Percentiles rank a stretch among this genome's conserved stretches.
These are phyloP conservation scores for Zaprionus lineosus DNA, from an alignment of 2,888 invertebrate species.

Conservation along the genomic window DNA sequence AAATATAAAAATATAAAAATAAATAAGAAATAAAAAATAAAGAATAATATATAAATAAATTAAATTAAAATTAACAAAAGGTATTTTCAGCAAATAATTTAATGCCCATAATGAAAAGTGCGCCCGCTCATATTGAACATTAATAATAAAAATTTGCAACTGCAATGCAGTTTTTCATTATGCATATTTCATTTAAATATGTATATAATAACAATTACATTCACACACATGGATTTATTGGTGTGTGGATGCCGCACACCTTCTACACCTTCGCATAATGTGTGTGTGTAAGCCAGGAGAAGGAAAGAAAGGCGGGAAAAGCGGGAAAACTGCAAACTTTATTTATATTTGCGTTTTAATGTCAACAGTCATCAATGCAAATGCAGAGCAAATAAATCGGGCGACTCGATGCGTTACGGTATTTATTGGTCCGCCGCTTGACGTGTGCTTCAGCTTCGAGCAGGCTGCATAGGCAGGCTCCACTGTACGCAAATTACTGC, in stretches of 20 bases:
- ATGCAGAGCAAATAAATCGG: slow-evolving; percentile 56
- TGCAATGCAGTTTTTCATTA: slow-evolving; percentile 42
- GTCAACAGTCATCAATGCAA: slow-evolving; percentile 77
- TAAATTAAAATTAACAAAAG: slow-evolving; percentile 73
- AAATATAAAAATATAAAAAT: slow-evolving; percentile 15
- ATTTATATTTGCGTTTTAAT: slow-evolving; percentile 63
- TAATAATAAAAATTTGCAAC: slow-evolving; percentile 58
- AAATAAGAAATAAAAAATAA: background rate
- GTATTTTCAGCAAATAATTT: slow-evolving; percentile 62
- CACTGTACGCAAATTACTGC: no score
- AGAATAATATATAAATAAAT: slow-evolving; percentile 36
- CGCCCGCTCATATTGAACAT: slow-evolving; percentile 36
- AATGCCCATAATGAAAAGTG: slow-evolving; percentile 59
- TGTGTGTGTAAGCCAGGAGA: background rate
- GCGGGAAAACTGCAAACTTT: slow-evolving; percentile 36
- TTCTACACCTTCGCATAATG: no score
- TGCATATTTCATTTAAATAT: slow-evolving; percentile 24
- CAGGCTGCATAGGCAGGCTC: background rate
- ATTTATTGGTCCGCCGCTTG: slow-evolving; percentile 24
- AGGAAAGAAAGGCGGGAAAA: slow-evolving; percentile 2
- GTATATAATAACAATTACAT: slow-evolving; percentile 6
- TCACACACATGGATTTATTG: slow-evolving; percentile 10
- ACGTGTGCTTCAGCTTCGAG: background rate
- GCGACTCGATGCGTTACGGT: slow-evolving; percentile 26
- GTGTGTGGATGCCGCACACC: no score